Evolutionary conservation across 2,113 vertebrate species (phyloP), one percentile per base, ranked within the genome.

Genomic region (Ariopsis seemanni): DNA sequence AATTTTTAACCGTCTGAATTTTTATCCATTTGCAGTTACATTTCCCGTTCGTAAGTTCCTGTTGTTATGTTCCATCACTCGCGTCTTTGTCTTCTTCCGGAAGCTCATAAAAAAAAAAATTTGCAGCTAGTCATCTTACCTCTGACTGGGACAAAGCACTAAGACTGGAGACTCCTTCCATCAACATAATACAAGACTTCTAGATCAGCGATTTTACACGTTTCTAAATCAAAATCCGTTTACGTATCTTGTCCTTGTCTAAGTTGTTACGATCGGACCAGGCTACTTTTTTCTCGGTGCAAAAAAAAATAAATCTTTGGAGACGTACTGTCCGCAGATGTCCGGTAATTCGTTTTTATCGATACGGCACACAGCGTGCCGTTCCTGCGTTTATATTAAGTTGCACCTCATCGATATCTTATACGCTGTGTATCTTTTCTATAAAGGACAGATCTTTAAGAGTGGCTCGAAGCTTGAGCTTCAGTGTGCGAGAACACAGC

Each of bases 401-500:
- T 52, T 77, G 10, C 11, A 14, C 71, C 34, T 74, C 48, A 5
- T 75, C 72, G 6, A 52, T 75, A 75, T 79, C 42, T 18, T 10
- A 34, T 72, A 22, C 34, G 81, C 81, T 17, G 60, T 48, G 42
- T 30, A 75, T 0, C 11, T 27, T 2, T 42, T 42, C 52, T n/a
- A 42, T 10, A 85, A 55, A 48, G 57, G 20, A 30, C 52, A 48
- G 55, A 42, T 57, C 53, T n/a, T 62, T 63, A 63, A 65, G 42
- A 57, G 30, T 58, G 17, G 18, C 30, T 60, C 8, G 57, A 42
- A 69, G 34, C 86, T 25, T 27, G 65, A 71, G 83, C 87, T 74
- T 30, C 14, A 74, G 58, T 34, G 27, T 25, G 34, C 11, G 25
- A 84, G 75, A 83, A 83, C 79, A 67, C 53, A 86, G 77, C 60